Evolutionary conservation across 2,888 invertebrate species (phyloP), one percentile per base, ranked within the genome.

Genomic region (Galeruca laticollis): DNA sequence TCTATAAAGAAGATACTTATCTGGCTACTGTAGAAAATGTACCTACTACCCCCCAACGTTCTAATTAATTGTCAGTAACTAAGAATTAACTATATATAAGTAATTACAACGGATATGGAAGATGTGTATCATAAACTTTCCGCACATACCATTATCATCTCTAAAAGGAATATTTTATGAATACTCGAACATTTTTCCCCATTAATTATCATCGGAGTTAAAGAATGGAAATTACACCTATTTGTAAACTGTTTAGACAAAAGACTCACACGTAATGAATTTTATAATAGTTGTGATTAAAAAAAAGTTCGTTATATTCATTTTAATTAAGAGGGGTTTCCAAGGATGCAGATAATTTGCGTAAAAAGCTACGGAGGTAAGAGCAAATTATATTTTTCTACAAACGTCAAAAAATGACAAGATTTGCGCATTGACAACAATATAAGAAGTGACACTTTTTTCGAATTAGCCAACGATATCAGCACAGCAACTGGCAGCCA

Each of bases 101-200:
- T 64, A 71, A 72, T 72, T 69, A 72, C 54, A 60, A 33, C 18
- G 59, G 72, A 74, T 74, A 66, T 62, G 60, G 70, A 67, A 72
- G 71, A 70, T 70, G 70, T 60, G 4, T 40, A 49, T 68, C 63
- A 63, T 65, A 60, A 68, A 66, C 62, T 57, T 20, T 15, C 64
- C 40, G 65, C 49, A 60, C 63, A 62, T 60, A 26, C 60, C 67
- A 74, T 72, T 72, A 74, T 47, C 74, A 70, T 71, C 68, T 61
- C 61, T 43, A 66, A 57, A n/a, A 43, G 43, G 33, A 60, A 52
- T 59, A 57, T 61, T 68, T 71, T 59, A 57, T 63, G 47, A 70
- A 64, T 63, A 64, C 64, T 64, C 10, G 37, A 61, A 31, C 60
- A 67, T 64, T 68, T 64, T 66, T 59, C 52, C 69, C 49, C 31